Base-by-base conservation (phyloP, 2,113 vertebrate species). In the Cavia aperea region DNA sequence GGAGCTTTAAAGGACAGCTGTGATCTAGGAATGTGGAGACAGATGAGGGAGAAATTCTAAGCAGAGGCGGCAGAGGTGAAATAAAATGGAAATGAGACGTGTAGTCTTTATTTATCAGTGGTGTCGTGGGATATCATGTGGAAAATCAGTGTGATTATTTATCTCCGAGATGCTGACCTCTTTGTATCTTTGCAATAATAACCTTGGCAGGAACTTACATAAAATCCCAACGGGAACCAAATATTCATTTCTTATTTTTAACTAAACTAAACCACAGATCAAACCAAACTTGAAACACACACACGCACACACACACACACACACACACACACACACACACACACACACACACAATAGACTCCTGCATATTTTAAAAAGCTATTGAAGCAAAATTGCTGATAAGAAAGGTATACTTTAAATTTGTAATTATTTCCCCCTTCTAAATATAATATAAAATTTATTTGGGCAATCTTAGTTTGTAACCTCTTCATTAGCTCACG, bases 231-330 rank as follows among this genome's bases (percentile, higher is more conserved):
- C 82, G 94, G 90, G 93, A 96, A 90, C 90, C 91, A 94, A 93
- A 96, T 95, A 92, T 81, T 96, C 89, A 93, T 94, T 89, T 95
- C 91, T 96, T 91, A 93, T 92, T 96, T 96, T 96, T 97, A n/a
- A n/a, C n/a, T n/a, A n/a, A 95, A 96, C 88, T 96, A 81, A 94
- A 75, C 58, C 39, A 58, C 84, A 94, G 86, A 65, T 92, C 90
- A 89, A 94, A 92, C 77, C n/a, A 91, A 94, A 95, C 23, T 77
- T 89, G 51, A 90, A 92, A 78, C 5, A 79, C 36, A 65, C 62
- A 79, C 49, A 31, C 72, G 66, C 70, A 78, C 90, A 81, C 51
- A 56, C 62, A 43, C 66, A 65, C 79, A 87, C 56, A 58, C 77
- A 78, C 90, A 63, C 88, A 83, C 68, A 89, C 33, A 91, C 23